Conservation (phyloP, 2,113 vertebrate genomes). For the Larimichthys crocea region DNA sequence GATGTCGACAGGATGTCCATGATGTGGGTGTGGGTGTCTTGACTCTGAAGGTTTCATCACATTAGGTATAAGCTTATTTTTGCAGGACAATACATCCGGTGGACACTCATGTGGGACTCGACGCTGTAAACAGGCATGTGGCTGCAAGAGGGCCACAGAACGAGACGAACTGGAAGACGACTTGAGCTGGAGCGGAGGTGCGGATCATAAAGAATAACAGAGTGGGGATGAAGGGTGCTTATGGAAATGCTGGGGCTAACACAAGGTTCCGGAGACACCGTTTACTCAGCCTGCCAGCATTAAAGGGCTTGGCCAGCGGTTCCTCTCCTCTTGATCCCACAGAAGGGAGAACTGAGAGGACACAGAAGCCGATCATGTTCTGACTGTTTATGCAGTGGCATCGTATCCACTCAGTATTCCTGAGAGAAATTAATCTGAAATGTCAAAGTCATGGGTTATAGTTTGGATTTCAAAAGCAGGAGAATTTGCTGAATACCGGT, state of each 20-base stretch:
- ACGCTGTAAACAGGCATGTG: constrained; percentile 4
- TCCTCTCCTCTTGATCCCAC: constrained; percentile 20
- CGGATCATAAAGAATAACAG: constrained; percentile 77
- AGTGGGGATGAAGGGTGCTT: constrained; percentile 73
- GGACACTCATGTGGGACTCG: constrained; percentile 1
- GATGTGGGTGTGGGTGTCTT: constrained; percentile 4
- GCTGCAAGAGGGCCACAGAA: constrained; percentile 20
- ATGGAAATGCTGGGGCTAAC: constrained; percentile 68
- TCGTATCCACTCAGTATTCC: constrained; percentile 22
- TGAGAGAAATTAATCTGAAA: constrained; percentile 39
- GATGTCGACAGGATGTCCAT: constrained; percentile 43
- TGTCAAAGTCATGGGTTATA: constrained; percentile 27
- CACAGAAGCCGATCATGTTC: constrained; percentile 43
- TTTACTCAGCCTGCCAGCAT: constrained; percentile 77
- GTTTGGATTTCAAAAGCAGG: constrained; percentile 20
- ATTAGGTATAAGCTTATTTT: constrained; percentile 4
- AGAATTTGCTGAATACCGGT: not conserved
- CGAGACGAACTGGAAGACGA: constrained; percentile 56
- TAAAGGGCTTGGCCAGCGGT: constrained; percentile 55
- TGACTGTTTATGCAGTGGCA: constrained; percentile 33
- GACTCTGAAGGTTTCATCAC: constrained; percentile 9
- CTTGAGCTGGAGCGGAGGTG: constrained; percentile 71
- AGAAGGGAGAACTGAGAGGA: constrained; percentile 43
- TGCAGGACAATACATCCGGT: constrained; percentile 5
- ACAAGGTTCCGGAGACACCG: constrained; percentile 69